These are phyloP conservation scores for Pelusios castaneus DNA, from an alignment of 2,113 vertebrate genomes.

Conservation along the genomic window DNA sequence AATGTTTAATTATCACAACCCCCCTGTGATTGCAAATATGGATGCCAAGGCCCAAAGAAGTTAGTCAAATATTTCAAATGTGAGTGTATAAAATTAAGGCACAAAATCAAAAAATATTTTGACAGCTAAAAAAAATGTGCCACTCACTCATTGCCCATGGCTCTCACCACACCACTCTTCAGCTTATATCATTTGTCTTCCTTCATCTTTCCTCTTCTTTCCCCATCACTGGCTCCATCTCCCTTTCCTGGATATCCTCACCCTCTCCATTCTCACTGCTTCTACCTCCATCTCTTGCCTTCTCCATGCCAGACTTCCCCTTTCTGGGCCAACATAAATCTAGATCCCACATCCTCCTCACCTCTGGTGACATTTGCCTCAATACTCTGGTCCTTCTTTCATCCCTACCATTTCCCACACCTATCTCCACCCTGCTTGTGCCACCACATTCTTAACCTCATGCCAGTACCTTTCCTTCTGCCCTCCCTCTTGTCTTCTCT, in stretches of 20 bases:
- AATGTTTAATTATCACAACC: not conserved
- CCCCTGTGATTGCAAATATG: not conserved
- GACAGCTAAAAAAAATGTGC: not conserved
- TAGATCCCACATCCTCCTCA: not conserved
- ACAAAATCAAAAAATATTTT: not conserved
- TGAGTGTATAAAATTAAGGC: not conserved
- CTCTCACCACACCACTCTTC: not conserved
- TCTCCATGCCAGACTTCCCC: not conserved
- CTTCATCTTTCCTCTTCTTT: not conserved
- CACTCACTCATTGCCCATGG: not conserved
- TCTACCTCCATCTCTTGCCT: not conserved
- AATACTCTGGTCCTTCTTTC: too few relatives aligned
- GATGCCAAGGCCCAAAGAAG: not conserved
- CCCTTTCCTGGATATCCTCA: not conserved
- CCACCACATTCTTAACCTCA: too few relatives aligned
- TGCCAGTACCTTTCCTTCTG: too few relatives aligned
- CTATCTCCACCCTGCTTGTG: too few relatives aligned
- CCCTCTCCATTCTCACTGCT: not conserved
- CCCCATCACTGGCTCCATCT: not conserved
- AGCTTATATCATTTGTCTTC: not conserved
- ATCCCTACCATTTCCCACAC: too few relatives aligned
- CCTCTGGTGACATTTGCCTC: not conserved
- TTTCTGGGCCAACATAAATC: not conserved
- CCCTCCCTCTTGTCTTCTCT: too few relatives aligned
- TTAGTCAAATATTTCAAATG: not conserved